phyloP scores from a whole-genome alignment of 2,113 vertebrate genomes.

The Notarius lentiginosus region DNA sequence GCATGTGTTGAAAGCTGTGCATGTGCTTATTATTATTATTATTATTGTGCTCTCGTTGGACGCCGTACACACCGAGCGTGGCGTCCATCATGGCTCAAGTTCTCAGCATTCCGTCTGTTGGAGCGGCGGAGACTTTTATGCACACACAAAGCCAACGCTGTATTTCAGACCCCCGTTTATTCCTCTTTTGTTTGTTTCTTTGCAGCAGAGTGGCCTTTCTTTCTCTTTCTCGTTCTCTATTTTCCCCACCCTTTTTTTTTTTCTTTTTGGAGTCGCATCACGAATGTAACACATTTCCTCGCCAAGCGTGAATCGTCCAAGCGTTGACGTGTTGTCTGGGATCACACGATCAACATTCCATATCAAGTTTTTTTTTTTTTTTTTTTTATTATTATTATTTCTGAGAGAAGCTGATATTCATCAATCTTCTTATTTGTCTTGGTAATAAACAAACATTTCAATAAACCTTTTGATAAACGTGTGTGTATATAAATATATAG shows the following conservation, averaged over 20 bases:
- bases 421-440: not conserved
- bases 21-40: not conserved
- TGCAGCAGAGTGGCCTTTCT: conserved; percentile 55
- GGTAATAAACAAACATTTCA: no score
- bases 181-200: not conserved
- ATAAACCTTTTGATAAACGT: no score
- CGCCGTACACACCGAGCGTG: not conserved
- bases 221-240: conserved; percentile 4
- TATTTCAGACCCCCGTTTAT: not conserved
- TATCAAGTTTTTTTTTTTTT: not conserved
- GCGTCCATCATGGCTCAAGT: not conserved
- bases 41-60: not conserved
- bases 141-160: not conserved
- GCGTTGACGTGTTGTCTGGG: not conserved
- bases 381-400: not conserved
- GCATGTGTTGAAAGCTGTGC: not conserved
- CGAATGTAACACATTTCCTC: not conserved
- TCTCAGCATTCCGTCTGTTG: not conserved
- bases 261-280: conserved; percentile 51
- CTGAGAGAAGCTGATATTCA: not conserved
- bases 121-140: conserved; percentile 4
- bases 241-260: conserved; percentile 23
- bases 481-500: no score
- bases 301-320: not conserved
- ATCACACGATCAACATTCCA: not conserved